These are phyloP conservation scores for Callaeas wilsoni DNA, from an alignment of 2,113 vertebrate species.

Conservation along the genomic window DNA sequence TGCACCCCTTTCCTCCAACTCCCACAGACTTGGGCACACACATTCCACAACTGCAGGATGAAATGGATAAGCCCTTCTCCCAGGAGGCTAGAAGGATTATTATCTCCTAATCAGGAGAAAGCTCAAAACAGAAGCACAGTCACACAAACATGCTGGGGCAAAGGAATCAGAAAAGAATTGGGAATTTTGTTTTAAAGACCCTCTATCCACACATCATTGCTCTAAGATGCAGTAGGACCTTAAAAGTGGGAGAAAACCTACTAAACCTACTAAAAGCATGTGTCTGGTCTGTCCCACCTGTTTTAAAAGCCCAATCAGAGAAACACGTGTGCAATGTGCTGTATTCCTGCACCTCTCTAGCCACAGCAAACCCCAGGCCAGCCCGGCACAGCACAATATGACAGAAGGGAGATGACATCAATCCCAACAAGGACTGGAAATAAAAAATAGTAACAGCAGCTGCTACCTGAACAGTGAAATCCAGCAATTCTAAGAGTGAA, in stretches of 20 bases:
- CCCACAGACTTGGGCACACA: not conserved
- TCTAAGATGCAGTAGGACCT: not conserved
- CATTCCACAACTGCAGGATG: not conserved
- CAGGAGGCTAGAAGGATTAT: not conserved
- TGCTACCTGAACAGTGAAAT: not conserved
- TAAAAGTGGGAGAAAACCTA: not conserved
- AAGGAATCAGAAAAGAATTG: not conserved
- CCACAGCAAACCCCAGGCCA: not conserved
- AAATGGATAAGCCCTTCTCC: not conserved
- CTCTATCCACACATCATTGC: not conserved
- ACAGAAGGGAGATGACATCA: not conserved
- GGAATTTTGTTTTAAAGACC: not conserved
- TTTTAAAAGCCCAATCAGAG: not conserved
- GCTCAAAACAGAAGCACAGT: not conserved
- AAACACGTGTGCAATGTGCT: not conserved
- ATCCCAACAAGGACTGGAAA: not conserved
- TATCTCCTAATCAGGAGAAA: not conserved
- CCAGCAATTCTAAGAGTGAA: not conserved
- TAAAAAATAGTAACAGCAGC: not conserved
- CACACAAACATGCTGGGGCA: not conserved
- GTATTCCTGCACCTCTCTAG: not conserved
- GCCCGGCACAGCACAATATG: not conserved
- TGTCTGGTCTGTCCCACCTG: not conserved
- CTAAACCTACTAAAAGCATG: not conserved
- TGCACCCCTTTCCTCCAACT: not conserved